Conservation (phyloP, 2,797 vertebrate species). For the Crossoptilon crossoptilon region DNA sequence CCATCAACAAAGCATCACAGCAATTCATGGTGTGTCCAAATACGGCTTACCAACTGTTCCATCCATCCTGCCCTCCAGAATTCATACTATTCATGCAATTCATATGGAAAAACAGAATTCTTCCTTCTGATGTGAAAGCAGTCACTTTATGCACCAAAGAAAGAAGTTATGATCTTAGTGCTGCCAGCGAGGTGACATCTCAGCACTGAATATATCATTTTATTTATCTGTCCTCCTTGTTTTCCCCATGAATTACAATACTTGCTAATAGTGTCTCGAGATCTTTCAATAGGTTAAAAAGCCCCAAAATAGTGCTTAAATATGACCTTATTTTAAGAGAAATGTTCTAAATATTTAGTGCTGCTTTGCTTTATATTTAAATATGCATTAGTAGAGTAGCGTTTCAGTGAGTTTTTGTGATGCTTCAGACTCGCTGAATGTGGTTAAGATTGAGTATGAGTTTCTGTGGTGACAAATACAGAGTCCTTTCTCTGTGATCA, state of each 20-base stretch:
- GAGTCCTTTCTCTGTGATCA: neutral
- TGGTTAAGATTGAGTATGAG: neutral
- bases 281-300: neutral
- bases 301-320: neutral
- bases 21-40: neutral
- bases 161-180: neutral
- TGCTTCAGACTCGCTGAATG: neutral
- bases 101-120: neutral
- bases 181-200: neutral
- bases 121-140: neutral
- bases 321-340: neutral
- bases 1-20: neutral
- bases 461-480: neutral
- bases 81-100: neutral
- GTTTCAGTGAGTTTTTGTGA: neutral
- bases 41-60: neutral
- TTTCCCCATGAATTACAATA: neutral
- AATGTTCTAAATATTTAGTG: neutral
- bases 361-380: neutral
- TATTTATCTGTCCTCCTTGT: neutral
- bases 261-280: neutral
- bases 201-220: neutral
- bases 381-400: accelerated
- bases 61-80: neutral
- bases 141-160: neutral